Evolutionary conservation across 1,140 invertebrate species (phyloP), one percentile per base, ranked within the genome.

Genomic region (Bombus picipes): DNA sequence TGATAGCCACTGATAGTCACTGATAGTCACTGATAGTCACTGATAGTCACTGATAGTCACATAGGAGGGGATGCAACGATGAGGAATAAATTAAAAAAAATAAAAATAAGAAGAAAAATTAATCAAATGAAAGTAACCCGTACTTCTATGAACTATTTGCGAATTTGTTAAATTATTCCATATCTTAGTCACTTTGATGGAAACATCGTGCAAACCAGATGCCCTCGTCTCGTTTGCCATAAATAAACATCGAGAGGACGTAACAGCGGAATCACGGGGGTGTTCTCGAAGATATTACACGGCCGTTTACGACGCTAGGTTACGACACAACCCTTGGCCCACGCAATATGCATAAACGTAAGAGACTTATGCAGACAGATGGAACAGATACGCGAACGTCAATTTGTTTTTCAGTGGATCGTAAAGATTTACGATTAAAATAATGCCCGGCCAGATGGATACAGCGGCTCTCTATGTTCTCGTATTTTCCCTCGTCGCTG

Each of bases 401-500:
- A 65, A 65, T 83, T 62, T 37, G 59, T 59, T 84, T 71, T 59
- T 68, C 13, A 77, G 62, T 57, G 65, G 62, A 39, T 71, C 75
- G 47, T 84, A 78, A 71, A 84, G 39, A 84, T 84, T 78, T 71
- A 79, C 82, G 75, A 43, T 78, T 78, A 70, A 84, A 78, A 59
- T 71, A 57, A 71, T 62, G 18, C 37, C 37, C 53, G 18, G 5
- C 10, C 6, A 3, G 37, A 32, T 6, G 25, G 0, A 5, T 2
- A 32, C 34, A 57, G 18, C 53, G 39, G 15, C 37, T n/a, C n/a
- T n/a, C n/a, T n/a, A 28, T 15, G 37, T 73, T 73, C 47, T 6
- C 47, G 12, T 73, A 25, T 73, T 81, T 81, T 43, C 13, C 71
- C 37, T 41, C 32, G 37, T 6, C 70, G 22, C 37, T 2, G 34